Evolutionary conservation across 2,888 invertebrate genomes (phyloP), one percentile per base, ranked within the genome.

Genomic region (Agrypnus murinus): DNA sequence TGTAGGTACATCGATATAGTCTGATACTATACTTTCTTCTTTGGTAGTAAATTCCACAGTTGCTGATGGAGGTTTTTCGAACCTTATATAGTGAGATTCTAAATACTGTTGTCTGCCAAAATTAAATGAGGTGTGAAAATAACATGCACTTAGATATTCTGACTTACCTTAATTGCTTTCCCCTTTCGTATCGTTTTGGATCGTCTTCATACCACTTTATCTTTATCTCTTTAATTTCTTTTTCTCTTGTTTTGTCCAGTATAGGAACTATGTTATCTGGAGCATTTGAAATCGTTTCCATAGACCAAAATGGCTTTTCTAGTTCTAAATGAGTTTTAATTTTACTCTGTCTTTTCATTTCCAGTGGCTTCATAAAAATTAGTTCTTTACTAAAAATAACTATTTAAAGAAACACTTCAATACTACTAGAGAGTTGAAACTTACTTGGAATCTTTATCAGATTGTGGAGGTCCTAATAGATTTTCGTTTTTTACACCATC

Each of bases 201-300:
- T 82, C 76, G 4, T 63, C 38, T 58, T 75, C 72, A 62, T 79
- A 82, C 82, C 83, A 83, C 14, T 74, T 70, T 50, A 57, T 59
- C 74, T 84, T 84, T 4, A 80, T 75, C 4, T 74, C n/a, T 31
- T 65, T 78, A 3, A 81, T 77, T 70, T 79, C 76, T 9, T 77
- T 72, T 19, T 76, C 75, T 58, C 79, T 70, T 43, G 73, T 74
- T 14, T 69, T 64, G 69, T 83, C 81, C 58, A 75, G 74, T 8
- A 55, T 43, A 10, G 82, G 38, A 9, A 66, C 57, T 8, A 81
- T 50, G 4, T 32, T 8, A 45, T 79, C 79, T 3, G 62, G 73
- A 7, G 45, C 14, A 63, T 76, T 76, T 9, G 73, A 75, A 34
- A 81, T 67, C 17, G 78, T 67, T 57, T 81, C 74, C 45, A 84